Conservation (phyloP, 2,113 vertebrate genomes). For the Notechis scutatus region DNA sequence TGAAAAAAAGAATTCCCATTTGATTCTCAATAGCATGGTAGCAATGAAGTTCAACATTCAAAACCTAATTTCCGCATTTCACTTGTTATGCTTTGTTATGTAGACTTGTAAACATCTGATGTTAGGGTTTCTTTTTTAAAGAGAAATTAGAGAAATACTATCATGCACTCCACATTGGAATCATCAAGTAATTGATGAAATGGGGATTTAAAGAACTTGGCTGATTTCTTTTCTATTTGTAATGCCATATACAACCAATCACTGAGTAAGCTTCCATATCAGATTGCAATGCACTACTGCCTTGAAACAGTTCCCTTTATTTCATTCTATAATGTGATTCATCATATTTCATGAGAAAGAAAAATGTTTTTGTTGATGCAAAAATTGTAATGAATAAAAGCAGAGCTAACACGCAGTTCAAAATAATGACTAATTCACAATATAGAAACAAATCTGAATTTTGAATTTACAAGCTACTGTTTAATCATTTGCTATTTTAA, state of each 20-base stretch:
- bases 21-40: not conserved
- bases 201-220: not conserved
- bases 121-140: not conserved
- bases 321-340: not conserved
- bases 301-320: not conserved
- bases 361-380: not conserved
- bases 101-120: not conserved
- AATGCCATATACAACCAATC: not conserved
- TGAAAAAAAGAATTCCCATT: not conserved
- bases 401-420: not conserved
- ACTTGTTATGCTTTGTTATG: not conserved
- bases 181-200: not conserved
- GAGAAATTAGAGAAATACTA: not conserved
- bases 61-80: slow-evolving; percentile 13
- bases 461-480: not conserved
- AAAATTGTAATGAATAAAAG: not conserved
- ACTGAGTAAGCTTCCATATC: not conserved
- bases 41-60: not conserved
- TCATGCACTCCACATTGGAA: not conserved
- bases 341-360: not conserved
- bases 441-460: not conserved
- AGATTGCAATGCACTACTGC: not conserved
- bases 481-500: slow-evolving; percentile 16
- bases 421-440: slow-evolving; percentile 2
- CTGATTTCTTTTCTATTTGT: not conserved